A percentile compares a stretch with the other conserved stretches of the same genome.
phyloP scores from a whole-genome alignment of 92 coral and sea anemone species.

The Epizoanthus ramosus region DNA sequence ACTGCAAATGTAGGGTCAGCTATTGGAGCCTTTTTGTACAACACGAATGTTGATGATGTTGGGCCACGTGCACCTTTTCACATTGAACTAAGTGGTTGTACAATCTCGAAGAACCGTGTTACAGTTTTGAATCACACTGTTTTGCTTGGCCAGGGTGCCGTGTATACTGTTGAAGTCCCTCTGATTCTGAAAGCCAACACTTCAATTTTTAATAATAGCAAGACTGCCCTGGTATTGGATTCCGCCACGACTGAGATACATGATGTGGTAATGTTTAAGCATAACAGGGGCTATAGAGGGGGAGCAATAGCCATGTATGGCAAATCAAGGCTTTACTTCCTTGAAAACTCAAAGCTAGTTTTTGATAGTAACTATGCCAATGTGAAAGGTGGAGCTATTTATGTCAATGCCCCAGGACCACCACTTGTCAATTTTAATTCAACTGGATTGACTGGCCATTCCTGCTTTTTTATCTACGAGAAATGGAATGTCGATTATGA shows the following conservation, averaged over 20 bases:
- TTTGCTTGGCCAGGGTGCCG: conserved; percentile 81
- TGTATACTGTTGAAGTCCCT: conserved; percentile 81
- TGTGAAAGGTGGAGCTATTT: conserved; percentile 91
- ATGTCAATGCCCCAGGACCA: conserved; percentile 81
- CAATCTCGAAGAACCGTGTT: conserved; percentile 56
- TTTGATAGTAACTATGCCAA: conserved; percentile 65
- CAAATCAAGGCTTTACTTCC: conserved; percentile 59
- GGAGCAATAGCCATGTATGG: conserved; percentile 95
- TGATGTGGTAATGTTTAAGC: conserved; percentile 57
- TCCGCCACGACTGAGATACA: conserved; percentile 61
- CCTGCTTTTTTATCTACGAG: conserved; percentile 74
- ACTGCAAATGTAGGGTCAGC: conserved; percentile 89
- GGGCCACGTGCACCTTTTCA: conserved; percentile 76
- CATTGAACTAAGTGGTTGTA: conserved; percentile 59
- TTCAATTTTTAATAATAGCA: conserved; percentile 51
- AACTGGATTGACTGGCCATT: conserved; percentile 62
- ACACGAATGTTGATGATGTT: conserved; percentile 76
- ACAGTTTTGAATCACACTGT: conserved; percentile 30
- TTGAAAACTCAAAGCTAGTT: conserved; percentile 54
- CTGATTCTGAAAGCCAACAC: conserved; percentile 55
- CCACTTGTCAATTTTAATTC: conserved; percentile 77
- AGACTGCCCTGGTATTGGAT: conserved; percentile 83
- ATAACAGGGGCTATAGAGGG: conserved; percentile 79
- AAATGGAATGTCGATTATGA: conserved; percentile 41
- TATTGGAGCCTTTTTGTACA: conserved; percentile 71